These are phyloP conservation scores for Macrosoma leucophasiata DNA, from an alignment of 2,888 invertebrate genomes.

Conservation along the genomic window DNA sequence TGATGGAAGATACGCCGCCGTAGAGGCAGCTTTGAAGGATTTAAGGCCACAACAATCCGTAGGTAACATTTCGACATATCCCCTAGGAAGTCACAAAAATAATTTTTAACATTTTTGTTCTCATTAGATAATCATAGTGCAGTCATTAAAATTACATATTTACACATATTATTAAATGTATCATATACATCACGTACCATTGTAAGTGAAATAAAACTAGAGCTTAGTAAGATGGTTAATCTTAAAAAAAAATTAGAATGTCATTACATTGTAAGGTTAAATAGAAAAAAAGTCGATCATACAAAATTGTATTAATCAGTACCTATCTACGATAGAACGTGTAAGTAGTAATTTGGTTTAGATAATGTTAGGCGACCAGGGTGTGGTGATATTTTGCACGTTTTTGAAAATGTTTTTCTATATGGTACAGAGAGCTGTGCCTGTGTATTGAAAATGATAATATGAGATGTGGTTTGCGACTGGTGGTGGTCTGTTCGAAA, in stretches of 20 bases:
- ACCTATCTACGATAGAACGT: slow-evolving; percentile 57
- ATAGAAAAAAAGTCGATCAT: slow-evolving; percentile 60
- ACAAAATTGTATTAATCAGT: slow-evolving; percentile 63
- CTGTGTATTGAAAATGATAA: slow-evolving; percentile 52
- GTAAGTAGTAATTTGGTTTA: slow-evolving; percentile 69
- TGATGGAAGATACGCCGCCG: too few species aligned
- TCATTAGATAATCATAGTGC: slow-evolving; percentile 55
- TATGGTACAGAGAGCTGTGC: slow-evolving; percentile 58
- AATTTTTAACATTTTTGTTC: slow-evolving; percentile 38
- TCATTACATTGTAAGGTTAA: slow-evolving; percentile 64
- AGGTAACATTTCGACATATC: slow-evolving; percentile 47
- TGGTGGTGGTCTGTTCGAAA: slow-evolving; percentile 53
- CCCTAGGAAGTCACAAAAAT: slow-evolving; percentile 42
- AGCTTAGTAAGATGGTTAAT: slow-evolving; percentile 73
- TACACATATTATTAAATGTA: slow-evolving; percentile 70
- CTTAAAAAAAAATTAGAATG: slow-evolving; percentile 57
- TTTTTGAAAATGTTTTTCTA: slow-evolving; percentile 75
- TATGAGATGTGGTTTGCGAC: slow-evolving; percentile 43
- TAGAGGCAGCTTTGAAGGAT: too few species aligned
- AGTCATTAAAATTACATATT: slow-evolving; percentile 63
- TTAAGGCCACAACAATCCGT: too few species aligned
- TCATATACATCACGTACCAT: slow-evolving; percentile 68
- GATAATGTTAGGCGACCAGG: slow-evolving; percentile 75
- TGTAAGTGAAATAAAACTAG: slow-evolving; percentile 68
- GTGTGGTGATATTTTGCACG: slow-evolving; percentile 76